phyloP scores from a whole-genome alignment of 2,113 vertebrate genomes.

The Sorex araneus region DNA sequence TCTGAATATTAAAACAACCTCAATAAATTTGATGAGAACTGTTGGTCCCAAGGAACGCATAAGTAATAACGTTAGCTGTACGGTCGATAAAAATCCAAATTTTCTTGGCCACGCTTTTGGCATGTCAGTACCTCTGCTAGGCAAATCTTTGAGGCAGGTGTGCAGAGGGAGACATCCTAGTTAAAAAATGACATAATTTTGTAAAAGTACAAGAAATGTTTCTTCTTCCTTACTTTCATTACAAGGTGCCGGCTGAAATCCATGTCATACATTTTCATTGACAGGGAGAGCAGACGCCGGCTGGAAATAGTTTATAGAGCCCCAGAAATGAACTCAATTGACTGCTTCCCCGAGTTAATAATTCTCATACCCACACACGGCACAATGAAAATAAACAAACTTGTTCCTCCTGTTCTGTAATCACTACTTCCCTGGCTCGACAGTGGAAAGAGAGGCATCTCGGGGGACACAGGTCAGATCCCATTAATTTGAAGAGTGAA shows the following conservation, averaged over 20 bases:
- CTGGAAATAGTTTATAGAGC: conserved; percentile 53
- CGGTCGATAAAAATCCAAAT: background rate
- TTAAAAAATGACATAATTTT: conserved; percentile 39
- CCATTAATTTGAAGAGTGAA: conserved; percentile 63
- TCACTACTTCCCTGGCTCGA: conserved; percentile 56
- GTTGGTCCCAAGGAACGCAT: conserved; percentile 3
- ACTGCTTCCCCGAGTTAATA: conserved; percentile 53
- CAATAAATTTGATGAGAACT: conserved; percentile 59
- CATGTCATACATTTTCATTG: conserved; percentile 46
- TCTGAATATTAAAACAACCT: conserved; percentile 68
- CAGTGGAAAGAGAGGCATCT: conserved; percentile 43
- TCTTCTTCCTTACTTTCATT: conserved; percentile 26
- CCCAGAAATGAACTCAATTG: conserved; percentile 40
- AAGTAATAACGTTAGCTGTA: conserved; percentile 10
- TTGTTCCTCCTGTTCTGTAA: background rate
- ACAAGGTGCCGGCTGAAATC: conserved; percentile 27
- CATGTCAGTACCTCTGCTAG: background rate
- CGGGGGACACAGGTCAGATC: conserved; percentile 38
- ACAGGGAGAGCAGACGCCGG: conserved; percentile 56
- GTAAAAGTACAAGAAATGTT: conserved; percentile 38
- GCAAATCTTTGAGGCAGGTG: background rate
- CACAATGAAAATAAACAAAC: conserved; percentile 25
- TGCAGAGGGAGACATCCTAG: background rate
- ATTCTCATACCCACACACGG: conserved; percentile 33
- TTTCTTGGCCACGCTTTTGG: conserved; percentile 41